A percentile compares a stretch with the other conserved stretches of the same genome.
These are phyloP conservation scores for Stratiomys singularior DNA, from an alignment of 2,888 invertebrate species.

Conservation along the genomic window DNA sequence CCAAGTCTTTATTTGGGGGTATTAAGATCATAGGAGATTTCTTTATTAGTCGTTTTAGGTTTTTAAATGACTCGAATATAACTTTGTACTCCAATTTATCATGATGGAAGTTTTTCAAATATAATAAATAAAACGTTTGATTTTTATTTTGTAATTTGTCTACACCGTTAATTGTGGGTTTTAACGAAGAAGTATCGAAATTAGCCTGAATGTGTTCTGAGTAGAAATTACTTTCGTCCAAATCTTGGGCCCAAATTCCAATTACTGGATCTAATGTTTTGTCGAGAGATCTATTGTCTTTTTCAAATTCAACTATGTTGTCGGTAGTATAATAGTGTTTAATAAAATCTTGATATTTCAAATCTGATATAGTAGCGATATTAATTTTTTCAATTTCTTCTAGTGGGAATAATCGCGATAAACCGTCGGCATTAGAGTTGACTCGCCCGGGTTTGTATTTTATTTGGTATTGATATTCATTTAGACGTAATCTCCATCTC, in stretches of 20 bases:
- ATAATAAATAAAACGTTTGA: too few relatives aligned
- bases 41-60: too few relatives aligned
- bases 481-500: not conserved
- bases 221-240: not conserved
- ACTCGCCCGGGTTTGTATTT: not conserved
- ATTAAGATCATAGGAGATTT: too few relatives aligned
- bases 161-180: too few relatives aligned
- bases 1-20: too few relatives aligned
- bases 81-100: too few relatives aligned
- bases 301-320: not conserved
- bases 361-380: too few relatives aligned
- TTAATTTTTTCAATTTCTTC: constrained; percentile 3
- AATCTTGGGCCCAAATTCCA: not conserved
- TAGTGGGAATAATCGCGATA: constrained; percentile 31
- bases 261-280: not conserved
- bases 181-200: constrained; percentile 20
- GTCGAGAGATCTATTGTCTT: not conserved
- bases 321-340: constrained; percentile 4
- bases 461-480: constrained; percentile 1
- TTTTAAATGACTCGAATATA: too few relatives aligned
- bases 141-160: too few relatives aligned
- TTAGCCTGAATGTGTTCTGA: not conserved
- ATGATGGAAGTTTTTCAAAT: not conserved
- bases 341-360: too few relatives aligned
- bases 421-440: not conserved